Conservation (phyloP, 2,888 invertebrate genomes). For the Ophion slaviceki region DNA sequence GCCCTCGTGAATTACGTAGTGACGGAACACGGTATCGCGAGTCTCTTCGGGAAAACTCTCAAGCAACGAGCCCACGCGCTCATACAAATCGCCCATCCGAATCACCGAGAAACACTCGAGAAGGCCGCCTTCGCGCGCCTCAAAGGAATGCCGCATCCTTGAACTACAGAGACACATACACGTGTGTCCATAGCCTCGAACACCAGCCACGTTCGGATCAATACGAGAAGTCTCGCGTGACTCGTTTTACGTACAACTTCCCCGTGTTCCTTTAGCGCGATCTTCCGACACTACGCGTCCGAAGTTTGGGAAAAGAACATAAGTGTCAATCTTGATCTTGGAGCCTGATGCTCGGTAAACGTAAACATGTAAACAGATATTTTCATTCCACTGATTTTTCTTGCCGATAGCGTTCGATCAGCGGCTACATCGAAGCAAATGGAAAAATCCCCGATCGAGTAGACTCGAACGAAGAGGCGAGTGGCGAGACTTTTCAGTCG, state of each 20-base stretch:
- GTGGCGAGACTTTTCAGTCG: no score
- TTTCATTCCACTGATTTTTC: slow-evolving; percentile 42
- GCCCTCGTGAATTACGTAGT: slow-evolving; percentile 89
- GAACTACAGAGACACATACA: slow-evolving; percentile 47
- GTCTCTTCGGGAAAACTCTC: slow-evolving; percentile 88
- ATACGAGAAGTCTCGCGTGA: slow-evolving; percentile 1
- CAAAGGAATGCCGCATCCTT: slow-evolving; percentile 82
- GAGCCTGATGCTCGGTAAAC: slow-evolving; percentile 14
- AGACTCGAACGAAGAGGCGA: no score
- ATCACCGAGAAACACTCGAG: slow-evolving; percentile 86
- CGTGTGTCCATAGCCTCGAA: not conserved
- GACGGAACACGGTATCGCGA: slow-evolving; percentile 88
- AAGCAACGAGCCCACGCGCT: slow-evolving; percentile 88
- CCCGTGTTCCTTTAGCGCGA: no score
- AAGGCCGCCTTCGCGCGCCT: slow-evolving; percentile 87
- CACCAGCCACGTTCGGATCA: not conserved
- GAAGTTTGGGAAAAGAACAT: not conserved
- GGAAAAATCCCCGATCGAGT: no score
- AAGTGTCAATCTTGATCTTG: not conserved
- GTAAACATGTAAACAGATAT: slow-evolving; percentile 10
- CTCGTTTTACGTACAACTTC: not conserved
- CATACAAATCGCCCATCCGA: slow-evolving; percentile 88
- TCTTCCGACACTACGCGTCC: not conserved
- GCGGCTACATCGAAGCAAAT: not conserved
- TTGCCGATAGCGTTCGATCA: slow-evolving; percentile 30